Evolutionary conservation across 2,888 invertebrate species (phyloP), one percentile per base, ranked within the genome.

Genomic region (Eupithecia abbreviata): DNA sequence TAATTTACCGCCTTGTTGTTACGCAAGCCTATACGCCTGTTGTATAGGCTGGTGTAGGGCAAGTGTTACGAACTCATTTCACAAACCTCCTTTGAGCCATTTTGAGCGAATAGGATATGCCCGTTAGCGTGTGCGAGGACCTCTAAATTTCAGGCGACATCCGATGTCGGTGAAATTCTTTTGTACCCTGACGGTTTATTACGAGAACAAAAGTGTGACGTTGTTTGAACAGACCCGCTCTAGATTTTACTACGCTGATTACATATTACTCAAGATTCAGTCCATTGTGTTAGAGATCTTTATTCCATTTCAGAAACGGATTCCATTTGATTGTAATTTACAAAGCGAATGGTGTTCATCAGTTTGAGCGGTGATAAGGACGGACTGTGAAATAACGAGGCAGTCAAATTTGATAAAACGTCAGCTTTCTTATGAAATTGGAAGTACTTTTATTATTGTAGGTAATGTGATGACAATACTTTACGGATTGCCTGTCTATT

Each of bases 161-260:
- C 87, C 88, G 89, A 89, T 88, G 89, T 88, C 90, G 86, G 89
- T 86, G 88, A 88, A 88, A 90, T 92, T 92, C 92, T 92, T 92
- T 92, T 92, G 92, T 92, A 84, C 85, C 85, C 87, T 90, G 91
- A 90, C 91, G 90, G 91, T 92, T 92, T 92, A 92, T 92, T 92
- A 92, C 84, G 90, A 90, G 92, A 92, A 92, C 92, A 92, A 92
- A 90, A 90, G 91, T 88, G 86, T 89, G 88, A 88, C 89, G 88
- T 87, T 89, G 88, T 91, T 90, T 88, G 90, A 91, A 86, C 88
- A 87, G 88, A 89, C 88, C 90, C 91, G 88, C 90, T 92, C 90
- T 88, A 90, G 91, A 90, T 92, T 90, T 90, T 88, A 89, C 89
- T 88, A 89, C 88, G 85, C 89, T 90, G 91, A 92, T 92, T 90